Conservation (phyloP, 37 sponge, comb jelly and placozoan genomes). For the Agelas oroides region DNA sequence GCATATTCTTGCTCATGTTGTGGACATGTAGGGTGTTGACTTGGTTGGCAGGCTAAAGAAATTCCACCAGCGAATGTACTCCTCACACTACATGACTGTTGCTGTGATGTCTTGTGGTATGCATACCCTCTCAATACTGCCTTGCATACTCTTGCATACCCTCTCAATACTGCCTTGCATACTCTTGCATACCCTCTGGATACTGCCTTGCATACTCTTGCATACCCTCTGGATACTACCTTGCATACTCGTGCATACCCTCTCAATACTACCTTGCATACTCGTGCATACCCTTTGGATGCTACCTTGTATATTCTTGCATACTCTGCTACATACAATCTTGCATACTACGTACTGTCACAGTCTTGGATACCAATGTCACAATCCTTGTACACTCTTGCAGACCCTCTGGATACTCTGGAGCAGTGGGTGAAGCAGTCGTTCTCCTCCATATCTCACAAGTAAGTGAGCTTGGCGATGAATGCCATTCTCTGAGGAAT, state of each 20-base stretch:
- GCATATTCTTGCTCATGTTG: not conserved
- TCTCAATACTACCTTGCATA: too few relatives aligned
- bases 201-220: too few relatives aligned
- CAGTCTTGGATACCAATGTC: not conserved
- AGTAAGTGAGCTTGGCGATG: slow-evolving; percentile 10
- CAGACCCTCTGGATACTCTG: slow-evolving; percentile 68
- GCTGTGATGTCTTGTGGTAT: slow-evolving; percentile 63
- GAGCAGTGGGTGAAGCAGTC: slow-evolving; percentile 62
- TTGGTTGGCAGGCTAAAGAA: slow-evolving; percentile 23
- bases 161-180: too few relatives aligned
- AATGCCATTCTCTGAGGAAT: not conserved
- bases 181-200: too few relatives aligned
- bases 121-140: not conserved
- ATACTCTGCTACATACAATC: too few relatives aligned
- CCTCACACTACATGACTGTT: slow-evolving; percentile 71
- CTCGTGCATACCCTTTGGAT: too few relatives aligned
- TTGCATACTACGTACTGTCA: too few relatives aligned
- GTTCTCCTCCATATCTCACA: slow-evolving; percentile 58
- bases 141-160: too few relatives aligned
- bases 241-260: too few relatives aligned
- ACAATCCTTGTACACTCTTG: not conserved
- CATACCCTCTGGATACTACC: too few relatives aligned
- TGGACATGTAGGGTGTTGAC: slow-evolving; percentile 24
- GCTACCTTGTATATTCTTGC: too few relatives aligned
- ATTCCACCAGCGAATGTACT: slow-evolving; percentile 63